These are phyloP conservation scores for Galeopterus variegatus DNA, from an alignment of 2,113 vertebrate species.

Conservation along the genomic window DNA sequence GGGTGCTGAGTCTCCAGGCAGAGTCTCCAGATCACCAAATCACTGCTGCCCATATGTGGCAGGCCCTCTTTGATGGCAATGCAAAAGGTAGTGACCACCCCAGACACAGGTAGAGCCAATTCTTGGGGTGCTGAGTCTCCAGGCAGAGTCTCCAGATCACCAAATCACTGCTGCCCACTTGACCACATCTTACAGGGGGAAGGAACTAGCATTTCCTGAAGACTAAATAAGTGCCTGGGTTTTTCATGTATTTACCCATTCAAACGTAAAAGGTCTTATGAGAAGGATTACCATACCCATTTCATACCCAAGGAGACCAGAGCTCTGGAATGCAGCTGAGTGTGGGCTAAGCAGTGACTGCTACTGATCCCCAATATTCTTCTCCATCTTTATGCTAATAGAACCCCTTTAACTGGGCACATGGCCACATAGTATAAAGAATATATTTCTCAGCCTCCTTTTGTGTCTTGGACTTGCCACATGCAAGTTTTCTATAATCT, in stretches of 20 bases:
- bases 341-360: neutral
- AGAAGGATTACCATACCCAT: neutral
- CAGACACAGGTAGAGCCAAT: neutral
- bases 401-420: neutral
- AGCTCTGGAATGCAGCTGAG: neutral
- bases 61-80: too few relatives aligned
- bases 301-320: neutral
- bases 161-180: neutral
- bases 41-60: neutral
- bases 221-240: neutral
- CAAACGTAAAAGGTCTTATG: neutral
- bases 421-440: neutral
- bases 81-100: neutral
- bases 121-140: neutral
- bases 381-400: neutral
- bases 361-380: neutral
- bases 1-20: neutral
- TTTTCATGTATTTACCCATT: neutral
- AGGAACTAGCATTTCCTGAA: neutral
- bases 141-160: neutral
- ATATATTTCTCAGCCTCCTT: neutral
- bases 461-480: neutral
- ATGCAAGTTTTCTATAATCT: neutral
- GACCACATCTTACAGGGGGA: neutral
- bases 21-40: neutral